A percentile compares a stretch with the other conserved stretches of the same genome.
Conservation (phyloP, 2,797 vertebrate genomes). For the Coranthus polyacanthus region DNA sequence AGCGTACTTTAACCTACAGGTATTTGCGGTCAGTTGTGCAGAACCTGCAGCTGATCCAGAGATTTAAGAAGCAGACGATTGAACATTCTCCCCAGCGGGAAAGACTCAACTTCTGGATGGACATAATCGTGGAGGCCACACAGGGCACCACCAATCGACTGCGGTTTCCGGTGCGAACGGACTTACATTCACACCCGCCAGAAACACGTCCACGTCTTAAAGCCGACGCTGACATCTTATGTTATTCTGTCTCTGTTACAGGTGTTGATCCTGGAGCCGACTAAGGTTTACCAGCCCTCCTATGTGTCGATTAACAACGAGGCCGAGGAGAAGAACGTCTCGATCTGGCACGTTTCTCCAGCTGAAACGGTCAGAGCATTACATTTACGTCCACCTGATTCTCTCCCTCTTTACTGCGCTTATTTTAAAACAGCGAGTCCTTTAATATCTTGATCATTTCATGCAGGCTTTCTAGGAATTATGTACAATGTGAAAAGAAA, state of each 20-base stretch:
- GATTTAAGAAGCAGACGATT: conserved; percentile 90
- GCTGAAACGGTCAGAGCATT: conserved; percentile 87
- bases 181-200: too few species aligned
- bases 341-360: conserved; percentile 94
- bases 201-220: conserved; percentile 28
- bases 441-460: too few species aligned
- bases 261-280: conserved; percentile 96
- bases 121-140: conserved; percentile 97
- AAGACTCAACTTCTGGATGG: conserved; percentile 96
- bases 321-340: conserved; percentile 93
- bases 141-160: conserved; percentile 89
- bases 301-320: conserved; percentile 96
- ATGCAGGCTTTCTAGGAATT: too few species aligned
- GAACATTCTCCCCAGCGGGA: conserved; percentile 92
- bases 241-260: conserved; percentile 54
- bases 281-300: conserved; percentile 94
- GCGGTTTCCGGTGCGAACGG: conserved; percentile 96
- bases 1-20: conserved; percentile 75
- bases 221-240: neutral
- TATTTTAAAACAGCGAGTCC: neutral
- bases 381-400: neutral
- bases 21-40: conserved; percentile 95
- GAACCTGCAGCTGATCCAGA: conserved; percentile 93
- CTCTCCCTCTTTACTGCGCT: neutral
- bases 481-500: too few species aligned